Conservation (phyloP, 2,113 vertebrate genomes). For the Rhinolophus ferrumequinum region DNA sequence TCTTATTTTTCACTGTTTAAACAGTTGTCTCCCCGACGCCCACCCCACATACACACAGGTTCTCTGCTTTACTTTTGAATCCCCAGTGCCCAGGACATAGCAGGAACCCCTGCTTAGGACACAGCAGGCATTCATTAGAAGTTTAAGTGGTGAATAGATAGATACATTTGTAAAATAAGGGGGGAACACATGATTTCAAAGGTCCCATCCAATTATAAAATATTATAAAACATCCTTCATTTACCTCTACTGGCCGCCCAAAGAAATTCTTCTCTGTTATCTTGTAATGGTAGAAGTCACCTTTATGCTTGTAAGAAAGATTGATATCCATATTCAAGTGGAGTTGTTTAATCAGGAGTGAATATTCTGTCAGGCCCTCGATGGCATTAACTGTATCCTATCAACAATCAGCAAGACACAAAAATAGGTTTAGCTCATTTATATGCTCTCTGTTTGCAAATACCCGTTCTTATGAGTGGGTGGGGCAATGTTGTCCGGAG, state of each 20-base stretch:
- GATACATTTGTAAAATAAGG: background rate
- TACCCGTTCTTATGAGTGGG: background rate
- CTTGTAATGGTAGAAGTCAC: slow-evolving; percentile 77
- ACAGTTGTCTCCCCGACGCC: background rate
- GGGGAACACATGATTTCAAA: background rate
- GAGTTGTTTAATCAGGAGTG: slow-evolving; percentile 79
- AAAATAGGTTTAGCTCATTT: slow-evolving; percentile 42
- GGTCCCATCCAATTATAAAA: background rate
- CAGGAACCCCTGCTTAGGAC: background rate
- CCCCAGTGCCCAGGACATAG: background rate
- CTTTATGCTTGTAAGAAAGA: slow-evolving; percentile 85
- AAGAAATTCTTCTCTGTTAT: slow-evolving; percentile 87
- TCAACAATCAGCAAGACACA: slow-evolving; percentile 41
- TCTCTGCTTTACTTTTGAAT: background rate
- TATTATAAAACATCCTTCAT: background rate
- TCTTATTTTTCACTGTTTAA: background rate
- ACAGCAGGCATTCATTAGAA: background rate
- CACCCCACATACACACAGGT: background rate
- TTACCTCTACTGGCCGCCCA: slow-evolving; percentile 86
- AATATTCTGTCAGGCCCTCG: slow-evolving; percentile 91
- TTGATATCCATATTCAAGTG: slow-evolving; percentile 88
- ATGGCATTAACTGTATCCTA: slow-evolving; percentile 93
- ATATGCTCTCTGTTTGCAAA: background rate
- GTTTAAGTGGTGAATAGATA: background rate
- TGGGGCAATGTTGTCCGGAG: background rate